phyloP scores from a whole-genome alignment of 2,797 vertebrate genomes.

The Carduelis carduelis region DNA sequence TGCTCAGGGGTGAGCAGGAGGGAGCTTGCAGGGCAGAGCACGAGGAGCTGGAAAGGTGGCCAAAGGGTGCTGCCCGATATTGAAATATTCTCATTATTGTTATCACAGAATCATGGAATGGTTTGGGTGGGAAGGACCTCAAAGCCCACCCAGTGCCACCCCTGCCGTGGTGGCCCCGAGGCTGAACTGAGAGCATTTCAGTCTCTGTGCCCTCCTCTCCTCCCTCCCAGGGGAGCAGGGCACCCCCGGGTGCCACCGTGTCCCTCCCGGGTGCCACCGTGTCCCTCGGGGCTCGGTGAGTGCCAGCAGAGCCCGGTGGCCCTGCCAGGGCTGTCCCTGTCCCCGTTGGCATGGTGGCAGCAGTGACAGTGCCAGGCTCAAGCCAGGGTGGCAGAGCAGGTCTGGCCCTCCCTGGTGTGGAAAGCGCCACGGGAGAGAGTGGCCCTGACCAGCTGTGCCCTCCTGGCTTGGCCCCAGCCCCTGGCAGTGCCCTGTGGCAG shows the following conservation, averaged over 20 bases:
- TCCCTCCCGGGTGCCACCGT: too few relatives aligned
- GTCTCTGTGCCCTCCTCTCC: not conserved
- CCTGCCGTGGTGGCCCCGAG: not conserved
- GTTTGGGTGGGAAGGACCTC: too few relatives aligned
- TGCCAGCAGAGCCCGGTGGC: not conserved
- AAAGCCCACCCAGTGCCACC: too few relatives aligned
- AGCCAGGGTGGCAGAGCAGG: fast-evolving
- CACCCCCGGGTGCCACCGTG: not conserved
- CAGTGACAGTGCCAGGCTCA: not conserved
- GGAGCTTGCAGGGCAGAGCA: not conserved
- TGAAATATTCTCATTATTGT: not conserved
- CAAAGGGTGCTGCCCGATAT: not conserved
- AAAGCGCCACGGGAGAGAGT: not conserved
- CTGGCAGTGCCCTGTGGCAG: not conserved
- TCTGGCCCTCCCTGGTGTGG: fast-evolving
- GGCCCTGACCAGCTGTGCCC: not conserved
- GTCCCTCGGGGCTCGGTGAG: not conserved
- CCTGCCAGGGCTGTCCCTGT: not conserved
- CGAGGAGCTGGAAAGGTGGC: fast-evolving
- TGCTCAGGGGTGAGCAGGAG: not conserved
- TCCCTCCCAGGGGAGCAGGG: not conserved
- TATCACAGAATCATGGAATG: fast-evolving
- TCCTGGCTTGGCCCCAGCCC: not conserved
- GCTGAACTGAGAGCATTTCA: not conserved
- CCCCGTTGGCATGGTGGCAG: not conserved